Conservation (phyloP, 2,113 vertebrate species). For the Pseudonaja textilis region DNA sequence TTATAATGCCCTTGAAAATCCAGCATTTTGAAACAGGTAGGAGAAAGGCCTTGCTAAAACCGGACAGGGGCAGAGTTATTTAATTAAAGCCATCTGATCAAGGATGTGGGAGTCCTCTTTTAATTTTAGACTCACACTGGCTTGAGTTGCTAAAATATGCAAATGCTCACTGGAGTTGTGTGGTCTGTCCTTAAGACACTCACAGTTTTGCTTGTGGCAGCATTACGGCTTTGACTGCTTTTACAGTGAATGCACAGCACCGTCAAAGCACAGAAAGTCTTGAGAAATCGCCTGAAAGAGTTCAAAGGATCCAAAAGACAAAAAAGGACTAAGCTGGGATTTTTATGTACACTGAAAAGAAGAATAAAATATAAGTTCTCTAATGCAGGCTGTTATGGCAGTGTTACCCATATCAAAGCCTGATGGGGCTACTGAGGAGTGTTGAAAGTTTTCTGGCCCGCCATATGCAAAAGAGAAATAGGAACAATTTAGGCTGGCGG, state of each 20-base stretch:
- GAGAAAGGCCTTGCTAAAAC: constrained; percentile 46
- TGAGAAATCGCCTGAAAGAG: constrained; percentile 96
- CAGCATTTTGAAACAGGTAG: constrained; percentile 60
- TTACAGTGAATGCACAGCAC: constrained; percentile 98
- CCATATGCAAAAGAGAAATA: constrained; percentile 88
- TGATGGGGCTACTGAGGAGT: constrained; percentile 83
- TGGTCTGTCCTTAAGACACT: constrained; percentile 98
- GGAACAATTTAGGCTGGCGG: constrained; percentile 82
- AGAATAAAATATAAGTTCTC: constrained; percentile 99
- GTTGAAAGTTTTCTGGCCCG: constrained; percentile 79
- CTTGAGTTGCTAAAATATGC: constrained; percentile 94
- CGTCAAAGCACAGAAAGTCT: constrained; percentile 96
- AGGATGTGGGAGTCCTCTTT: constrained; percentile 72
- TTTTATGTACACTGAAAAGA: constrained; percentile 99
- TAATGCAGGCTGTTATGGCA: constrained; percentile 93
- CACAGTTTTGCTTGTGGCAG: constrained; percentile 98
- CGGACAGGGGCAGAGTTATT: constrained; percentile 47
- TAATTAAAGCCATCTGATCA: constrained; percentile 71
- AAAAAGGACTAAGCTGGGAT: constrained; percentile 99
- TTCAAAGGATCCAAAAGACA: constrained; percentile 99
- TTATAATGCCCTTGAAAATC: constrained; percentile 36
- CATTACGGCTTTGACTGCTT: constrained; percentile 95
- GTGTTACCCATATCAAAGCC: constrained; percentile 92
- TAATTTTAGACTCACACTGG: constrained; percentile 79
- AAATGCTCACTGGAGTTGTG: constrained; percentile 94